phyloP scores from a whole-genome alignment of 1,140 invertebrate genomes.

The Dreissena polymorpha region DNA sequence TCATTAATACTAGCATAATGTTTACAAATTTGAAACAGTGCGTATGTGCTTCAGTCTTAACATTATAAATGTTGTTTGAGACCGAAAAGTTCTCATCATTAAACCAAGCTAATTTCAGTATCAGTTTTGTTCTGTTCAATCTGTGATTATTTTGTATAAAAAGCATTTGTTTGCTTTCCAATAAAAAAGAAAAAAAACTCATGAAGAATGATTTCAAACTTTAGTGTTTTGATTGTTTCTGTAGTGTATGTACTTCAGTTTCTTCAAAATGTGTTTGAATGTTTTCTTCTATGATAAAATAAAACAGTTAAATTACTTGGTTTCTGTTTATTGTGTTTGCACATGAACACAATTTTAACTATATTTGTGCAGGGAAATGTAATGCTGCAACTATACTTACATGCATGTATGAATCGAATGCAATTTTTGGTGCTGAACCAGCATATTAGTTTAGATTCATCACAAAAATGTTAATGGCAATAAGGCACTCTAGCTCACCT shows the following conservation, averaged over 20 bases:
- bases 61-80: background rate
- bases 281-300: background rate
- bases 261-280: background rate
- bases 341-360: too few species aligned
- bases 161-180: background rate
- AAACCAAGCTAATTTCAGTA: background rate
- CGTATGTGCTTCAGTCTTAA: background rate
- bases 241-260: background rate
- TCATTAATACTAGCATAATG: too few species aligned
- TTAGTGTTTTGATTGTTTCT: too few species aligned
- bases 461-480: too few species aligned
- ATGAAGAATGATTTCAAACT: background rate
- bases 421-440: too few species aligned
- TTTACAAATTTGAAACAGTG: too few species aligned
- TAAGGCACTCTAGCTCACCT: too few species aligned
- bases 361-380: too few species aligned
- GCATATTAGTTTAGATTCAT: too few species aligned
- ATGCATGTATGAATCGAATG: too few species aligned
- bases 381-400: too few species aligned
- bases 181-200: background rate
- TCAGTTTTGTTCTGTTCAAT: constrained; percentile 40
- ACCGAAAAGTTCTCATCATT: background rate
- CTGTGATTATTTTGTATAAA: constrained; percentile 34
- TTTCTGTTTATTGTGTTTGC: too few species aligned
- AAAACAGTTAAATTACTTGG: background rate